These are phyloP conservation scores for Paramormyrops hopkinsi DNA, from an alignment of 2,797 vertebrate species.

Conservation along the genomic window DNA sequence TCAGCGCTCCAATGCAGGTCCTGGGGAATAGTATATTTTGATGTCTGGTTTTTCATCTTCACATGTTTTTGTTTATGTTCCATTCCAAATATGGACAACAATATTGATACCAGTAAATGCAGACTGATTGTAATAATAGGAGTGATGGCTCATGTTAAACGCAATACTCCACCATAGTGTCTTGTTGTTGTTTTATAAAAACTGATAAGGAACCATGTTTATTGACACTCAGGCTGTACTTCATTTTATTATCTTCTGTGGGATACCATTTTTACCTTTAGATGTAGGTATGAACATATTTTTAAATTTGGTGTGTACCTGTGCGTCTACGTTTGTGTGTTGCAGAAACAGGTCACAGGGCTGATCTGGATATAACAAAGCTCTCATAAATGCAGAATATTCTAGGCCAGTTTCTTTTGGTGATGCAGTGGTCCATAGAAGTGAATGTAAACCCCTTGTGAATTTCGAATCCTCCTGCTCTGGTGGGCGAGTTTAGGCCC, in stretches of 20 bases:
- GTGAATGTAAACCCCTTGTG: neutral
- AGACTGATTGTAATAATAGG: neutral
- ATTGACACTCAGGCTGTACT: neutral
- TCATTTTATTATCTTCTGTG: constrained; percentile 1
- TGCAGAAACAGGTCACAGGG: neutral
- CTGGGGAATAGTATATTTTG: constrained; percentile 12
- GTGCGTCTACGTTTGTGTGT: neutral
- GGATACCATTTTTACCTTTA: constrained; percentile 1
- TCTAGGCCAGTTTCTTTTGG: constrained; percentile 2
- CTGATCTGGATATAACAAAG: constrained; percentile 11
- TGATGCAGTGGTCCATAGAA: neutral
- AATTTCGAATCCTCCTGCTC: neutral
- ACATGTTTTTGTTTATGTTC: constrained; percentile 3
- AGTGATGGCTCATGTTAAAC: constrained; percentile 35
- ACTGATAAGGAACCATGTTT: constrained; percentile 18
- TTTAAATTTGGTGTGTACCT: neutral
- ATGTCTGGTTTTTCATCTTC: constrained; percentile 15
- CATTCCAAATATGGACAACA: neutral
- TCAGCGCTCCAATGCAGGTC: neutral
- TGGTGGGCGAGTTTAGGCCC: neutral
- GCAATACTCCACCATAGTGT: constrained; percentile 39
- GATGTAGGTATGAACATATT: neutral
- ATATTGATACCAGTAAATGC: constrained; percentile 13
- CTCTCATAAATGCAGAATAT: constrained; percentile 8
- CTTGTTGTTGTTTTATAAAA: constrained; percentile 50